These are phyloP conservation scores for Haliclystus octoradiatus DNA, from an alignment of 30 jellyfish, hydroid and myxozoan genomes.

Conservation along the genomic window DNA sequence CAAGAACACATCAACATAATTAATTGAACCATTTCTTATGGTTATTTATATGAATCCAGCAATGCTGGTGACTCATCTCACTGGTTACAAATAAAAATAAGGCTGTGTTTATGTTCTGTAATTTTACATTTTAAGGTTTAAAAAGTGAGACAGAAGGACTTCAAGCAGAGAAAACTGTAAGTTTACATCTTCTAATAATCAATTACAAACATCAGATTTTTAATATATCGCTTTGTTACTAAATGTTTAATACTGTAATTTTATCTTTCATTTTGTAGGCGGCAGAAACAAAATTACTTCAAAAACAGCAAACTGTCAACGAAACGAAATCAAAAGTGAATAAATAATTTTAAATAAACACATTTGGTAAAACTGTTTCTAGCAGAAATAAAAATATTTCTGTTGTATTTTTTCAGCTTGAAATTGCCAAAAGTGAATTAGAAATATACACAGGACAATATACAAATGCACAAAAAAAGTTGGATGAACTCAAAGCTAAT, in stretches of 20 bases:
- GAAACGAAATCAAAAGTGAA: constrained; percentile 90
- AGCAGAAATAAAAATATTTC: too few relatives aligned
- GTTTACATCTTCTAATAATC: background rate
- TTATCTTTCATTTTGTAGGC: constrained; percentile 29
- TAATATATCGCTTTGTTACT: background rate
- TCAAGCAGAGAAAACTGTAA: constrained; percentile 81
- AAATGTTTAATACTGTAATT: background rate
- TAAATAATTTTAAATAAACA: background rate
- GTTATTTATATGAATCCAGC: too few relatives aligned
- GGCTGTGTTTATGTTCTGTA: too few relatives aligned
- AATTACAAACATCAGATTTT: constrained; percentile 3
- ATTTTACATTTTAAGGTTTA: constrained; percentile 42
- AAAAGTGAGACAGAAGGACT: constrained; percentile 70
- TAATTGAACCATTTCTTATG: too few relatives aligned
- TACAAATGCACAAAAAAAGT: constrained; percentile 44
- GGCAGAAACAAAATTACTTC: constrained; percentile 70
- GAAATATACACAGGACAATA: constrained; percentile 68
- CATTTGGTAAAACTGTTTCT: background rate
- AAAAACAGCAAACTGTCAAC: constrained; percentile 65
- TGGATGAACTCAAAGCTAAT: constrained; percentile 52
- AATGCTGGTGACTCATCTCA: too few relatives aligned
- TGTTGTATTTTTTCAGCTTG: constrained; percentile 64
- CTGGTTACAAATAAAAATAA: too few relatives aligned
- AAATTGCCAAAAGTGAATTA: constrained; percentile 69
- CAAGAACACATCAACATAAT: too few relatives aligned